Evolutionary conservation across 2,888 invertebrate species (phyloP), one percentile per base, ranked within the genome.

Genomic region (Punctoribates punctum): DNA sequence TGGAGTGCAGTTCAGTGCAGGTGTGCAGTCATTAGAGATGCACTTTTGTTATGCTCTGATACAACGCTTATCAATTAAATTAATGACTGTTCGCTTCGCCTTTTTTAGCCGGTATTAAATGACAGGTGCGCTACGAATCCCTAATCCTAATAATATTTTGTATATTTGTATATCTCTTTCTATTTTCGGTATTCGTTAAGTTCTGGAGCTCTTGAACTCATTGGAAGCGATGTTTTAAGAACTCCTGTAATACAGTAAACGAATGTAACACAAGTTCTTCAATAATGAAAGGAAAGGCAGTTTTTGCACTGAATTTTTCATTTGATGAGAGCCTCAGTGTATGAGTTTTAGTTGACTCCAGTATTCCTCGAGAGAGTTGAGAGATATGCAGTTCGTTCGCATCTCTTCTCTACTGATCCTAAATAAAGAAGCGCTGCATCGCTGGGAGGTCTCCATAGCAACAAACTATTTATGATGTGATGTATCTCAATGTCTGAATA

Each of bases 381-480:
- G 27, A 60, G 60, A 60, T 27, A 27, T 60, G 60, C 60, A 23
- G 23, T 60, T 60, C 25, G 27, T 27, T 60, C 60, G 15, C 60
- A 60, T 60, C 17, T 17, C 25, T 60, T 60, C 23, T 27, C 15
- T 23, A 1, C 15, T 27, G 25, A 60, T 60, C 27, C 60, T 60
- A 60, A 60, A 60, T 60, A 60, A 60, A 27, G 60, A 60, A 60
- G 60, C 13, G 27, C 60, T 60, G 27, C 60, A 60, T 60, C 60
- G 1, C 60, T 60, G 60, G 25, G 60, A 17, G 25, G 60, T 60
- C 15, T 25, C 60, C 27, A 60, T 60, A 60, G 60, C 23, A 60
- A 60, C 60, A 27, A 60, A 27, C 60, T 60, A 60, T 60, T 60
- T 60, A 60, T 60, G 60, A 60, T 54, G 54, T 54, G 54, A n/a